Evolutionary conservation across 2,888 invertebrate genomes (phyloP).

Genomic region (Germaria angustata): DNA sequence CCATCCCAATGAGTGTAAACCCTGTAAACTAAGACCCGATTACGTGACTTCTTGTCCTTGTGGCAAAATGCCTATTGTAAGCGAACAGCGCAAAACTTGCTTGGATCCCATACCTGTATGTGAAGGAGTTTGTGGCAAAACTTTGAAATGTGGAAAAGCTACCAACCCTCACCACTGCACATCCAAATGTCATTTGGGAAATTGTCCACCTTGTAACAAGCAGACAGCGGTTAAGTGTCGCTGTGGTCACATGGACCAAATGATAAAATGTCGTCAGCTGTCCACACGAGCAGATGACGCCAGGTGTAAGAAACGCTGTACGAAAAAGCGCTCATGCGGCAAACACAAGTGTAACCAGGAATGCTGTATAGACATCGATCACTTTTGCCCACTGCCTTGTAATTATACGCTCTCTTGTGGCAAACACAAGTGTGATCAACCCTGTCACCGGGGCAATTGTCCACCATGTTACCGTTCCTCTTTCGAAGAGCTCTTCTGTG

Average conservation of each 20-base stretch:
- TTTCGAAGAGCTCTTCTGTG: constrained; percentile 94
- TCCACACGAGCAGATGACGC: constrained; percentile 87
- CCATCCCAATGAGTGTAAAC: constrained; percentile 85
- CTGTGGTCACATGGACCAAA: constrained; percentile 91
- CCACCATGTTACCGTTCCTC: constrained; percentile 87
- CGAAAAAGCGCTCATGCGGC: constrained; percentile 91
- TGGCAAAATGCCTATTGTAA: constrained; percentile 83
- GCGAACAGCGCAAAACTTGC: constrained; percentile 84
- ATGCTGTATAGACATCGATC: constrained; percentile 93
- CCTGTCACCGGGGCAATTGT: constrained; percentile 94
- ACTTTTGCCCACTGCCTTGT: constrained; percentile 91
- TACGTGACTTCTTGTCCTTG: constrained; percentile 87
- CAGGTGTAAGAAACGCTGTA: constrained; percentile 93
- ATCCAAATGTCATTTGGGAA: constrained; percentile 84
- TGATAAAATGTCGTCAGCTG: constrained; percentile 88
- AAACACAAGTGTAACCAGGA: constrained; percentile 93
- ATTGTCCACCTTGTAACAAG: constrained; percentile 89
- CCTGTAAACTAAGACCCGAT: constrained; percentile 84
- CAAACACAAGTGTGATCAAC: constrained; percentile 91
- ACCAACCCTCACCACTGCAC: constrained; percentile 85
- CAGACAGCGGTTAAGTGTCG: constrained; percentile 89
- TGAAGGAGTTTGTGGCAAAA: constrained; percentile 85
- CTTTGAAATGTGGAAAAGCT: constrained; percentile 86
- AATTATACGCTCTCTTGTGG: constrained; percentile 92
- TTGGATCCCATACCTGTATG: constrained; percentile 91